phyloP scores from a whole-genome alignment of 2,797 vertebrate genomes.

The Hippocampus kuda region DNA sequence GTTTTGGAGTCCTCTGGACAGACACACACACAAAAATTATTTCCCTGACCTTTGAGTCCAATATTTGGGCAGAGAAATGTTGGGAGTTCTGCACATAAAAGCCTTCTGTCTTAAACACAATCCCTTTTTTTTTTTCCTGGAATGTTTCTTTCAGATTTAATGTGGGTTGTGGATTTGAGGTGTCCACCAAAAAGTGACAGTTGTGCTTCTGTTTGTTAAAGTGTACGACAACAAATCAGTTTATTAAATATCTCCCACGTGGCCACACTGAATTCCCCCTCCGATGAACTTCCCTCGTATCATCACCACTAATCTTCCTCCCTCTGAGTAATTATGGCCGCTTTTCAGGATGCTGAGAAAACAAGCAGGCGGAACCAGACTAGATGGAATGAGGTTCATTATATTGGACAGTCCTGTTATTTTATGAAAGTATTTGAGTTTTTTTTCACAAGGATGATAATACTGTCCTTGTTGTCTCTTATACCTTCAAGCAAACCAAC shows the following conservation, averaged over 20 bases:
- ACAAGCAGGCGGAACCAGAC: slow-evolving; percentile 45
- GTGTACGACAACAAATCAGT: slow-evolving; percentile 8
- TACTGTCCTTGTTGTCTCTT: background rate
- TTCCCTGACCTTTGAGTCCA: slow-evolving; percentile 34
- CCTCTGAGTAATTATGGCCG: slow-evolving; percentile 44
- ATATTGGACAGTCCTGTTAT: slow-evolving; percentile 13
- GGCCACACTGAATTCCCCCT: slow-evolving; percentile 31
- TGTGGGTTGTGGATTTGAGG: background rate
- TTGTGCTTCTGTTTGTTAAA: background rate
- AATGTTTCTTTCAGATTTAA: background rate
- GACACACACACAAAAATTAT: slow-evolving; percentile 10
- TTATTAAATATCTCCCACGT: slow-evolving; percentile 43
- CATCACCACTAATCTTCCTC: slow-evolving; percentile 16
- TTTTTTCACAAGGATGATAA: background rate
- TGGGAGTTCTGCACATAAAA: background rate
- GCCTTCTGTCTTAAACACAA: background rate
- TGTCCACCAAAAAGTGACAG: background rate
- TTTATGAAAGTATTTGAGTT: background rate
- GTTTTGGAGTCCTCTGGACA: slow-evolving; percentile 13
- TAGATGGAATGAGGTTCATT: slow-evolving; percentile 36
- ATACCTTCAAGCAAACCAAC: background rate
- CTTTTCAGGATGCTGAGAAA: slow-evolving; percentile 47
- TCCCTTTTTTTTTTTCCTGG: background rate
- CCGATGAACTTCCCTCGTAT: background rate
- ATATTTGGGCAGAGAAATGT: slow-evolving; percentile 30